Evolutionary conservation across 92 coral and sea anemone species (phyloP).

Genomic region (Epizoanthus fatuus): DNA sequence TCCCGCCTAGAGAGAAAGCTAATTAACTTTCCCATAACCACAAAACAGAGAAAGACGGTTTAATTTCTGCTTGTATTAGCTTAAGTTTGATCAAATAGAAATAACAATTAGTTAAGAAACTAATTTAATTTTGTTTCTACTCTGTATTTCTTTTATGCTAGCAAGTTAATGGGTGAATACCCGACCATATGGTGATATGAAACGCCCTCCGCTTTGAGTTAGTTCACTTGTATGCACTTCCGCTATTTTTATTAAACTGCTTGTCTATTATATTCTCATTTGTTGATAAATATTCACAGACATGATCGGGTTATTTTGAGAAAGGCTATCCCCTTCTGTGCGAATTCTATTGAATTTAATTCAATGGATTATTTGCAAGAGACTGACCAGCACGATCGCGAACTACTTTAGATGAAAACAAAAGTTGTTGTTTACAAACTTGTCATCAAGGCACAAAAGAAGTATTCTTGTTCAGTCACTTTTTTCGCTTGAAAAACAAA

Average conservation of each 20-base stretch:
- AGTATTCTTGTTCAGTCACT: neutral
- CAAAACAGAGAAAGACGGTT: constrained; percentile 10
- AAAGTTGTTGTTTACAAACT: neutral
- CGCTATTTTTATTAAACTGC: neutral
- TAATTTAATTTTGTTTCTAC: constrained; percentile 35
- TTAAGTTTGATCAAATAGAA: constrained; percentile 22
- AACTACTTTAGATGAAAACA: constrained; percentile 2
- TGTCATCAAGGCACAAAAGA: constrained; percentile 16
- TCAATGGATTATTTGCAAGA: neutral
- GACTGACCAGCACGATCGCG: neutral
- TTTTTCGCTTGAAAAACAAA: constrained; percentile 9
- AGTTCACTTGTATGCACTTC: neutral
- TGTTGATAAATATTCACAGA: neutral
- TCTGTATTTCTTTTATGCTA: neutral
- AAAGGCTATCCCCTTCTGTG: neutral
- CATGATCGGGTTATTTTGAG: neutral
- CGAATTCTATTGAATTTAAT: neutral
- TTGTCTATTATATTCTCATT: neutral
- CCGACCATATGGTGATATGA: constrained; percentile 10
- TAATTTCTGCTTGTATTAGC: constrained; percentile 31
- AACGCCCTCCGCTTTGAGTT: neutral
- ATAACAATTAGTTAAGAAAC: constrained; percentile 26
- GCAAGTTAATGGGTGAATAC: neutral
- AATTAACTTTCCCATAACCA: constrained; percentile 21
- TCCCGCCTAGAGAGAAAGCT: constrained; percentile 22